These are phyloP conservation scores for Drosophila kanekoi DNA, from an alignment of 2,888 invertebrate genomes.

Conservation along the genomic window DNA sequence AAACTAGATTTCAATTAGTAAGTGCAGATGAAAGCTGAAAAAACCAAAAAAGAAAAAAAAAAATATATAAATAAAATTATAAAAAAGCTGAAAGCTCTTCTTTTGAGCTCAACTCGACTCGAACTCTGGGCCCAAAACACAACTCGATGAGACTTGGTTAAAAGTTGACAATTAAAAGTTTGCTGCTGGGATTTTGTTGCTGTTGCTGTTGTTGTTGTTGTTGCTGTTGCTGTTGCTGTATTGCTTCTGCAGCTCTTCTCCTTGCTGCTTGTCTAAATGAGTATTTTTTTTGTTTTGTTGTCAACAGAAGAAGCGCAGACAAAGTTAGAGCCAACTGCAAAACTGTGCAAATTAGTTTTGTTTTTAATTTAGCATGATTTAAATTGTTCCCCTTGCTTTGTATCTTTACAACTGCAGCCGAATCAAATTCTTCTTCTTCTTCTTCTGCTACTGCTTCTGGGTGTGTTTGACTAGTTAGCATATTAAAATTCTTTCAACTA, in stretches of 20 bases:
- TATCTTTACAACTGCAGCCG: slow-evolving; percentile 14
- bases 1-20: slow-evolving; percentile 69
- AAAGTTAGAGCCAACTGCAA: slow-evolving; percentile 62
- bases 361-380: slow-evolving; percentile 60
- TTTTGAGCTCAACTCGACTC: slow-evolving; percentile 19
- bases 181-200: slow-evolving; percentile 51
- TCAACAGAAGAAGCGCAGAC: slow-evolving; percentile 47
- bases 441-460: slow-evolving; percentile 3
- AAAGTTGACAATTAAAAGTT: slow-evolving; percentile 80
- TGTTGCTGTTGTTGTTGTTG: slow-evolving; percentile 28
- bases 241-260: slow-evolving; percentile 26
- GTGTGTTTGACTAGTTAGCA: slow-evolving; percentile 46
- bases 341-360: slow-evolving; percentile 77
- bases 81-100: slow-evolving; percentile 23
- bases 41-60: slow-evolving; percentile 9
- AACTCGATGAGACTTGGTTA: slow-evolving; percentile 53
- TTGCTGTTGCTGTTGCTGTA: slow-evolving; percentile 24
- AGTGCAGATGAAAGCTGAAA: slow-evolving; percentile 18
- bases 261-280: slow-evolving; percentile 46
- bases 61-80: slow-evolving; percentile 10
- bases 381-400: slow-evolving; percentile 48
- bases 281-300: slow-evolving; percentile 50
- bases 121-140: slow-evolving; percentile 33
- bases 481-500: slow-evolving; percentile 65
- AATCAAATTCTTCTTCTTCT: neutral